These are phyloP conservation scores for Lasioglossum villosulum DNA, from an alignment of 2,888 invertebrate genomes.

Conservation along the genomic window DNA sequence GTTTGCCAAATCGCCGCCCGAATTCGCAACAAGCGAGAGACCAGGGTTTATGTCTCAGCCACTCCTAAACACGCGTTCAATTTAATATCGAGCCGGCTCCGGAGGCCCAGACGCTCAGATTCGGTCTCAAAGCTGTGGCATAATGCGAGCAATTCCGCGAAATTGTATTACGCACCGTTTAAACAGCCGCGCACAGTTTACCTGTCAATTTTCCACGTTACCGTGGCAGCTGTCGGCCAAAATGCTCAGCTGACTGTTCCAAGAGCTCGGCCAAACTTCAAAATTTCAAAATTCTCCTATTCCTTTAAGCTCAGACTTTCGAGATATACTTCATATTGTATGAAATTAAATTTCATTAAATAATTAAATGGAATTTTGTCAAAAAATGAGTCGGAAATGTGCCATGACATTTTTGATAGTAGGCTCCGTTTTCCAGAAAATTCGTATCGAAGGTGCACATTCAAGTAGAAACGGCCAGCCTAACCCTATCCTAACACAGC, in stretches of 20 bases:
- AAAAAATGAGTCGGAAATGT: background rate
- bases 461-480: background rate
- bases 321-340: background rate
- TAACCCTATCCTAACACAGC: too few relatives aligned
- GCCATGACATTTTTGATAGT: background rate
- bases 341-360: background rate
- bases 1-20: slow-evolving; percentile 8
- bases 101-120: slow-evolving; percentile 19
- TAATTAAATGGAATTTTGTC: too few relatives aligned
- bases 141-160: slow-evolving; percentile 46
- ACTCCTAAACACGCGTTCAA: slow-evolving; percentile 48
- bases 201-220: slow-evolving; percentile 2
- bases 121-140: slow-evolving; percentile 31
- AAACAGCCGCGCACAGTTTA: slow-evolving; percentile 15
- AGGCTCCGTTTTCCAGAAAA: background rate
- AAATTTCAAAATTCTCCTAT: background rate
- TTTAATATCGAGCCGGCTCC: slow-evolving; percentile 57
- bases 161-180: slow-evolving; percentile 45
- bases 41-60: slow-evolving; percentile 48
- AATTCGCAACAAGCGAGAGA: slow-evolving; percentile 13
- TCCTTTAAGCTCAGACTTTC: background rate
- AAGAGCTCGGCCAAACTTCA: background rate
- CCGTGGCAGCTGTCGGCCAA: background rate
- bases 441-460: background rate
- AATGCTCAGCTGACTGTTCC: background rate